These are phyloP conservation scores for Drosophila maculinotata DNA, from an alignment of 2,888 invertebrate species.

Conservation along the genomic window DNA sequence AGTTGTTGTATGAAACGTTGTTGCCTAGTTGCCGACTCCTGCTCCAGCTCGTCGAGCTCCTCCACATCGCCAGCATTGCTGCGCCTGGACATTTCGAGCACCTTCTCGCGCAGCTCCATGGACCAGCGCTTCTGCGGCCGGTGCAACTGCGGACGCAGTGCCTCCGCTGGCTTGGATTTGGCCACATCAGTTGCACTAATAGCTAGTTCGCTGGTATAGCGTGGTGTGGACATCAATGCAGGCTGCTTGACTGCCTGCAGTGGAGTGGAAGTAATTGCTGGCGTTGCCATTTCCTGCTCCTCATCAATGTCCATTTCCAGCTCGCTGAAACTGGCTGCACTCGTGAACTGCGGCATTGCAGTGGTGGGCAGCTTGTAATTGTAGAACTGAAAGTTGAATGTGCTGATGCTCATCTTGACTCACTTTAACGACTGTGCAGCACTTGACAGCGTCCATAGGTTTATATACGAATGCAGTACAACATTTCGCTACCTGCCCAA, in stretches of 20 bases:
- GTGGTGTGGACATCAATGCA: conserved; percentile 24
- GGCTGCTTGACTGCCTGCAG: conserved; percentile 29
- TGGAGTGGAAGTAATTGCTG: conserved; percentile 64
- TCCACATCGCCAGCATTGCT: conserved; percentile 53
- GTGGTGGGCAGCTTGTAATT: conserved; percentile 60
- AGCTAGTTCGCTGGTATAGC: conserved; percentile 45
- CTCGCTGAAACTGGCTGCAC: conserved; percentile 52
- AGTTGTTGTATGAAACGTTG: conserved; percentile 22
- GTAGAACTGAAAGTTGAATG: conserved; percentile 74
- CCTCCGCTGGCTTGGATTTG: conserved; percentile 16
- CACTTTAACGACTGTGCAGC: conserved; percentile 35
- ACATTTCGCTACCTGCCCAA: conserved; percentile 27
- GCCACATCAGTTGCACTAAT: conserved; percentile 21
- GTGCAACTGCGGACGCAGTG: conserved; percentile 65
- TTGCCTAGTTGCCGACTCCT: conserved; percentile 2
- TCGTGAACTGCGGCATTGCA: conserved; percentile 33
- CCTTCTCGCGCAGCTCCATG: conserved; percentile 68
- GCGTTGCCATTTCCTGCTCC: conserved; percentile 9
- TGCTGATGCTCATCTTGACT: conserved; percentile 66
- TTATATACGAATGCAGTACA: conserved; percentile 23
- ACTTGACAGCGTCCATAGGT: background rate
- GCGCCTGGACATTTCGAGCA: conserved; percentile 73
- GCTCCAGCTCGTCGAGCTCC: conserved; percentile 4
- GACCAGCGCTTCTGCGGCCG: conserved; percentile 71
- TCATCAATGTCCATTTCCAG: conserved; percentile 75